These are phyloP conservation scores for Hipparchia semele DNA, from an alignment of 2,888 invertebrate genomes.

Conservation along the genomic window DNA sequence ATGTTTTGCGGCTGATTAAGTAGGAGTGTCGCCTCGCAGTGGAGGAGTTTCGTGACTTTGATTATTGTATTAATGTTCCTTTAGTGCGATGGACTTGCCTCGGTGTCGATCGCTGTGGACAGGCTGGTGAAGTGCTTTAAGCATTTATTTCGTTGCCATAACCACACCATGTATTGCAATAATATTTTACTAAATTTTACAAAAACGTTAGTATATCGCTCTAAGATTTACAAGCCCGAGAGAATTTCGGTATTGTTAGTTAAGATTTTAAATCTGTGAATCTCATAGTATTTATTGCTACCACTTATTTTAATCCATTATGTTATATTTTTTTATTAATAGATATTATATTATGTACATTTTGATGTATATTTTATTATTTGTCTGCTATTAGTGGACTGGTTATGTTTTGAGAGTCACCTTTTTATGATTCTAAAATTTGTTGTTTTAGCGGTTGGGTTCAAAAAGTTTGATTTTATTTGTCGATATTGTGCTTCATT, in stretches of 20 bases:
- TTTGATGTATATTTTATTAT: conserved; percentile 83
- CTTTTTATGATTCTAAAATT: conserved; percentile 78
- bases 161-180: conserved; percentile 82
- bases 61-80: conserved; percentile 74
- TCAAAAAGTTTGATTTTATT: conserved; percentile 67
- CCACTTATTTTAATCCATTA: conserved; percentile 80
- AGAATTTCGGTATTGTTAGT: conserved; percentile 80
- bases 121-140: conserved; percentile 82
- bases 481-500: conserved; percentile 66
- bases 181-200: conserved; percentile 82
- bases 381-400: conserved; percentile 72
- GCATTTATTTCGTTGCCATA: conserved; percentile 84
- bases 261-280: conserved; percentile 83
- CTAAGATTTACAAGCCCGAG: conserved; percentile 76
- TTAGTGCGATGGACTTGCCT: conserved; percentile 79
- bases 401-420: conserved; percentile 77
- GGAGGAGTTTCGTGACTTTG: conserved; percentile 68
- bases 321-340: conserved; percentile 79
- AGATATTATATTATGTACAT: conserved; percentile 83
- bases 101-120: conserved; percentile 75
- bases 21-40: conserved; percentile 63
- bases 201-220: conserved; percentile 74
- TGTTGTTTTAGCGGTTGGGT: conserved; percentile 78
- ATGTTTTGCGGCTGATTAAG: conserved; percentile 73
- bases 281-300: conserved; percentile 83